Percentiles rank a stretch among this genome's conserved stretches.
Evolutionary conservation across 2,113 vertebrate genomes (phyloP).

Genomic region (Porphyrio hochstetteri): DNA sequence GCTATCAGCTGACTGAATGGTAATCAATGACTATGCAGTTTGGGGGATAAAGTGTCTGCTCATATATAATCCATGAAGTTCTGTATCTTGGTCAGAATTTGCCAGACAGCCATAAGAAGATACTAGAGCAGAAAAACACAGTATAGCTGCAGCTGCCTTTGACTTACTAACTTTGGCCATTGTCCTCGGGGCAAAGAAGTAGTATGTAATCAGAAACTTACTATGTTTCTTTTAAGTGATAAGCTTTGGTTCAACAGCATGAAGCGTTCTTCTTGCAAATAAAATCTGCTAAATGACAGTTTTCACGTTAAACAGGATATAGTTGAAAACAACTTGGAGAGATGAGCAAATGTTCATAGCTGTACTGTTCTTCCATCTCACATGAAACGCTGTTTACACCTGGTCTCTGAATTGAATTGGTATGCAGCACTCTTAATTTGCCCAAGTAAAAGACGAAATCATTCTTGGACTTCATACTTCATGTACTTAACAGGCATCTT

Average conservation of each 20-base stretch:
- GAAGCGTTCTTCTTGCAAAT: background rate
- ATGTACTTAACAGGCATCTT: background rate
- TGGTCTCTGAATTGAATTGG: background rate
- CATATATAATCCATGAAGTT: constrained; percentile 24
- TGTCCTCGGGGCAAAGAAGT: background rate
- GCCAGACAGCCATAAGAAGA: background rate
- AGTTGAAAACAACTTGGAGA: background rate
- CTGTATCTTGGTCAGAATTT: constrained; percentile 2
- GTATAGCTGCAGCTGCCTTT: background rate
- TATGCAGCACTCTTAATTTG: background rate
- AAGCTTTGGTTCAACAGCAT: background rate
- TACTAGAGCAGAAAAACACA: background rate
- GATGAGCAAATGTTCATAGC: background rate
- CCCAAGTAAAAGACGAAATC: background rate
- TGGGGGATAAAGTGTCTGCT: background rate
- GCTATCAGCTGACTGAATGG: constrained; percentile 3
- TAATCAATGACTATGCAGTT: constrained; percentile 59
- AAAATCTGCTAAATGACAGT: background rate
- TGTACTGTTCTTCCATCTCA: background rate
- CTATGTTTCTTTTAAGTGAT: background rate
- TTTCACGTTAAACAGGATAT: background rate
- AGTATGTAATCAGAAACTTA: background rate
- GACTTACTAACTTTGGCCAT: background rate
- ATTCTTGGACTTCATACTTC: background rate
- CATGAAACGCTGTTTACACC: background rate